These are phyloP conservation scores for Chaetodon auriga DNA, from an alignment of 2,113 vertebrate species.

Conservation along the genomic window DNA sequence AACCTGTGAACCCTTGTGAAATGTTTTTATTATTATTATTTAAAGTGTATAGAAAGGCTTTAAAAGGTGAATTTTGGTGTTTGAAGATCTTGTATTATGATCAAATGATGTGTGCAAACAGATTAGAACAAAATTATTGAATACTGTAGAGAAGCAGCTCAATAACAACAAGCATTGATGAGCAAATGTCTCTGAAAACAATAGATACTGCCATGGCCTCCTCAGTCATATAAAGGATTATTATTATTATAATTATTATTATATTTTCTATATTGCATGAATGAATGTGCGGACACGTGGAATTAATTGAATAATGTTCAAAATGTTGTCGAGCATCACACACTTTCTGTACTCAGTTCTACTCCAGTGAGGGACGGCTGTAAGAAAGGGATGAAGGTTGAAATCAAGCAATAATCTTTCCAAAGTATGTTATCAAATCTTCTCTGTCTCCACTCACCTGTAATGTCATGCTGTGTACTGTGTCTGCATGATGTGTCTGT, in stretches of 20 bases:
- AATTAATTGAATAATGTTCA: conserved; percentile 11
- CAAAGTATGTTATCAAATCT: neutral
- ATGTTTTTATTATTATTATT: conserved; percentile 6
- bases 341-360: conserved; percentile 14
- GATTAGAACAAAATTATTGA: neutral
- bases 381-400: neutral
- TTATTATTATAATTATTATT: neutral
- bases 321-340: conserved; percentile 12
- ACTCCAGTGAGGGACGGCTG: neutral
- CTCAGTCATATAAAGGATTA: conserved; percentile 1
- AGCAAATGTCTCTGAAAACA: neutral
- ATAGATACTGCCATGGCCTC: neutral
- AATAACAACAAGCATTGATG: neutral
- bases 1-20: conserved; percentile 13
- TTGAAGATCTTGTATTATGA: neutral
- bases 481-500: conserved; percentile 61
- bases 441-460: conserved; percentile 29
- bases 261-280: conserved; percentile 48
- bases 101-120: neutral
- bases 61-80: neutral
- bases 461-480: conserved; percentile 6
- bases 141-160: neutral
- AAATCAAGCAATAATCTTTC: conserved; percentile 61
- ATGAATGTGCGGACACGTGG: conserved; percentile 1
- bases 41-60: neutral